A percentile compares a stretch with the other conserved stretches of the same genome.
Evolutionary conservation across 2,888 invertebrate species (phyloP).

Genomic region (Cephonodes hylas): DNA sequence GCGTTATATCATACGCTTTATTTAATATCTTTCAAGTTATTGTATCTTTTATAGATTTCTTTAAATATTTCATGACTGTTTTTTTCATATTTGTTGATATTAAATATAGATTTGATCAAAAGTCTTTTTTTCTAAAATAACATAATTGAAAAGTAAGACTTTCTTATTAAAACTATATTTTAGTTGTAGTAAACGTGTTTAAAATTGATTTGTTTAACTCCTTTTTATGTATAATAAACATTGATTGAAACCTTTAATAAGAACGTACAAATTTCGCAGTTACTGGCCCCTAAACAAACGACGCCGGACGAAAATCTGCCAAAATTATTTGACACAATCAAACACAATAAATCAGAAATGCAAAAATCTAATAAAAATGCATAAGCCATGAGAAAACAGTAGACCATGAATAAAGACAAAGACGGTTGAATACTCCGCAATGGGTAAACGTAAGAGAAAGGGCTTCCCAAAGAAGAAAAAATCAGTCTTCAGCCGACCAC

Average conservation of each 20-base stretch:
- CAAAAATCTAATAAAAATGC: not conserved
- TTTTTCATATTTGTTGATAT: too few species aligned
- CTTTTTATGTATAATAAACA: too few species aligned
- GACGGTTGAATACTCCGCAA: not conserved
- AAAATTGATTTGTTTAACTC: too few species aligned
- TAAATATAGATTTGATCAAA: too few species aligned
- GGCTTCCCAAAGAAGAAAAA: constrained; percentile 54
- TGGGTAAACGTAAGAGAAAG: constrained; percentile 53
- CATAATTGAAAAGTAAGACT: too few species aligned
- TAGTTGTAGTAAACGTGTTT: too few species aligned
- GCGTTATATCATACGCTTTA: constrained; percentile 25
- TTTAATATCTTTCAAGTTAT: constrained; percentile 19
- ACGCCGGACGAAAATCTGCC: not conserved
- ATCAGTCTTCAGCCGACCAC: constrained; percentile 60
- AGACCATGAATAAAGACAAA: not conserved
- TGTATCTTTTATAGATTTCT: constrained; percentile 14
- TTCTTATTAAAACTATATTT: too few species aligned
- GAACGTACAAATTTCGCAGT: not conserved
- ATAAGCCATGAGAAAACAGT: not conserved
- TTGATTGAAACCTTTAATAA: not conserved
- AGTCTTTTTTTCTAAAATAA: too few species aligned
- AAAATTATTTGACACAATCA: not conserved
- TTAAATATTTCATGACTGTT: not conserved
- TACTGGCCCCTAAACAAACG: not conserved
- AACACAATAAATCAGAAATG: constrained; percentile 7